These are phyloP conservation scores for Fabriciana adippe DNA, from an alignment of 2,888 invertebrate genomes.

Conservation along the genomic window DNA sequence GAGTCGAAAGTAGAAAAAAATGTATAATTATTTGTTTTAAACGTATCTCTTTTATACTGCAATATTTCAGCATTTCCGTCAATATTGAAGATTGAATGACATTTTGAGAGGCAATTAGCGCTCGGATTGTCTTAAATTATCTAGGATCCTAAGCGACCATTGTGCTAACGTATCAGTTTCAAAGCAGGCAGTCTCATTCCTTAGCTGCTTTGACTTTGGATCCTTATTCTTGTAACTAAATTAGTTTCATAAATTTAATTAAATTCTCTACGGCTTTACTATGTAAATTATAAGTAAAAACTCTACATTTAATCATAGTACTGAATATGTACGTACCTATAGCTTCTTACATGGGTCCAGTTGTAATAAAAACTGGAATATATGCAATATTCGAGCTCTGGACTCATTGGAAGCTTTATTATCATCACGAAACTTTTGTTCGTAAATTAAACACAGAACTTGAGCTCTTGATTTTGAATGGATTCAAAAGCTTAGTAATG, in stretches of 20 bases:
- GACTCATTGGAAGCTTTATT: no score
- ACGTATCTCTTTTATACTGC: neutral
- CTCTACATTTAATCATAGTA: no score
- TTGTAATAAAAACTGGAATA: no score
- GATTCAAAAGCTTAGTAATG: no score
- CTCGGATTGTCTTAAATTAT: conserved; percentile 23
- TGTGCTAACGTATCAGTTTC: conserved; percentile 23
- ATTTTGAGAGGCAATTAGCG: conserved; percentile 21
- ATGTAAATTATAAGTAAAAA: no score
- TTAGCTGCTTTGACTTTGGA: neutral
- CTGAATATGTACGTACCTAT: no score
- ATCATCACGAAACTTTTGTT: no score
- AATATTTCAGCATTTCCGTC: neutral
- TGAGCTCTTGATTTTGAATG: no score
- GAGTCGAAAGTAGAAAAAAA: no score
- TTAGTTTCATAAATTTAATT: neutral
- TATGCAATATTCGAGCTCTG: no score
- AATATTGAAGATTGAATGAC: conserved; percentile 7
- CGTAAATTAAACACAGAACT: no score
- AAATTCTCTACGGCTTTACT: neutral
- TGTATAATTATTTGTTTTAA: neutral
- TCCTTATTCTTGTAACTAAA: neutral
- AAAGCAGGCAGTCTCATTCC: conserved; percentile 10
- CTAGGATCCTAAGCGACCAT: conserved; percentile 16
- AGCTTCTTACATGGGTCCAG: no score